These are phyloP conservation scores for Enteromius unitaeniatus DNA, from an alignment of 2,797 vertebrate genomes.

Conservation along the genomic window DNA sequence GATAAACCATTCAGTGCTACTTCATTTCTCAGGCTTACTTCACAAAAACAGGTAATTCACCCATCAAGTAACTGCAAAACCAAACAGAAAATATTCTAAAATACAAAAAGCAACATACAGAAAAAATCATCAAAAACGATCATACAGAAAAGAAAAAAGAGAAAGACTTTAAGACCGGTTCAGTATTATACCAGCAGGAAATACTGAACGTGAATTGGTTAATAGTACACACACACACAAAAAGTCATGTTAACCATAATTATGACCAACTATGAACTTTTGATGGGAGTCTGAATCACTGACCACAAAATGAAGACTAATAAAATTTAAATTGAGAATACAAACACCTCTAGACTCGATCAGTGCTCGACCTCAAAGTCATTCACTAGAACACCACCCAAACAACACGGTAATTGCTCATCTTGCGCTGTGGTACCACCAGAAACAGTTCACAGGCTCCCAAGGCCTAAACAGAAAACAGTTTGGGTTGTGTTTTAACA, in stretches of 20 bases:
- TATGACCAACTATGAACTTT: not conserved
- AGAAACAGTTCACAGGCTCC: not conserved
- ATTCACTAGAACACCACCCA: not conserved
- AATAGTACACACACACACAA: too few relatives aligned
- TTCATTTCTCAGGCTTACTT: not conserved
- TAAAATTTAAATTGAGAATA: not conserved
- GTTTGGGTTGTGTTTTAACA: conserved; percentile 27
- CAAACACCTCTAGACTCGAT: too few relatives aligned
- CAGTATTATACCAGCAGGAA: not conserved
- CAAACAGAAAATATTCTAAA: not conserved
- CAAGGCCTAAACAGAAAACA: not conserved
- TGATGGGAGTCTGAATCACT: not conserved
- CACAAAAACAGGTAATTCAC: not conserved
- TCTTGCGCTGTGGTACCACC: not conserved
- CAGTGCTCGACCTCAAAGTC: not conserved
- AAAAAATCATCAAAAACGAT: too few relatives aligned
- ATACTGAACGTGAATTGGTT: not conserved
- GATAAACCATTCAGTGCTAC: not conserved
- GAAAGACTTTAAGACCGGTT: too few relatives aligned
- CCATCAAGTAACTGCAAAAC: not conserved
- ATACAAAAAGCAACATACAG: not conserved
- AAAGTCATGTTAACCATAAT: not conserved
- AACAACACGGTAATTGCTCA: not conserved
- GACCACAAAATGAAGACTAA: not conserved
- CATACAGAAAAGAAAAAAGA: too few relatives aligned